phyloP scores from a whole-genome alignment of 2,797 vertebrate species.

The Phrynocephalus forsythii region DNA sequence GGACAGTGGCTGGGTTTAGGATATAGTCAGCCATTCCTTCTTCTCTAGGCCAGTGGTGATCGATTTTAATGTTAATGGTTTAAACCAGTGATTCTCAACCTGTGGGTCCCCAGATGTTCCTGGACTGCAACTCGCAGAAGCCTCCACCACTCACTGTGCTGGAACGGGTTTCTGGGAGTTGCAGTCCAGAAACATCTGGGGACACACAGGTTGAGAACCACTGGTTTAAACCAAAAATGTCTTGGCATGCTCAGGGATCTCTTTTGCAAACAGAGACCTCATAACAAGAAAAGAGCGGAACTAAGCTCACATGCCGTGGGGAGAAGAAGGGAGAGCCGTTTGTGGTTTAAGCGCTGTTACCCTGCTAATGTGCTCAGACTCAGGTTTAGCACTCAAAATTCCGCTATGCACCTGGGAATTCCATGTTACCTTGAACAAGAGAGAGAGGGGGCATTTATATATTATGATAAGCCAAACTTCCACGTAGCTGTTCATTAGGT shows the following conservation, averaged over 20 bases:
- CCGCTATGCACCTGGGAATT: background rate
- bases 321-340: background rate
- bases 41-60: background rate
- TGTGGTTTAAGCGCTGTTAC: slow-evolving; percentile 4
- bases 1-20: too few species aligned
- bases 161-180: too few species aligned
- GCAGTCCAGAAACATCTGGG: too few species aligned
- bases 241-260: slow-evolving; percentile 1
- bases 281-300: slow-evolving; percentile 25
- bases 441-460: slow-evolving; percentile 27
- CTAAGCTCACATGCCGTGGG: background rate
- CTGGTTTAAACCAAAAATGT: slow-evolving; percentile 33
- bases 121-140: too few species aligned
- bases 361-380: background rate
- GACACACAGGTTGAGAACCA: too few species aligned
- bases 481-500: slow-evolving; percentile 55
- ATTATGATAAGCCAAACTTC: slow-evolving; percentile 49
- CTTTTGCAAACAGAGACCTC: slow-evolving; percentile 1
- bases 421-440: slow-evolving; percentile 4
- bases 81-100: background rate
- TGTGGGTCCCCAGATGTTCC: too few species aligned
- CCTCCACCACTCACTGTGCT: too few species aligned
- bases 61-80: slow-evolving; percentile 32
- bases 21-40: background rate
- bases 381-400: background rate